phyloP scores from a whole-genome alignment of 2,888 invertebrate genomes.

The Resseliella maxima region DNA sequence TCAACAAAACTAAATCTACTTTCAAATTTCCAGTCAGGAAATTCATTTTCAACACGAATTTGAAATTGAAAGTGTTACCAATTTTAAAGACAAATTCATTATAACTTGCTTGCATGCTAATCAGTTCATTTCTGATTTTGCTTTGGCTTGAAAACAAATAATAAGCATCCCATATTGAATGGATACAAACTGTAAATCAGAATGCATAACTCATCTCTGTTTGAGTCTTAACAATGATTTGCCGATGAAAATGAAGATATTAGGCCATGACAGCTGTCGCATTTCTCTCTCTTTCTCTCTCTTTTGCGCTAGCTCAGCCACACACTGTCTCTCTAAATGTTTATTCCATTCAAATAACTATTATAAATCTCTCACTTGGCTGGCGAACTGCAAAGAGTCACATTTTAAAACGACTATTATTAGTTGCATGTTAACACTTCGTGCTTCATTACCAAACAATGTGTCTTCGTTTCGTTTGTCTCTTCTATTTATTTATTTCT shows the following conservation, averaged over 20 bases:
- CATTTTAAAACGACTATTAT: slow-evolving; percentile 47
- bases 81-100: not conserved
- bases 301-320: too few relatives aligned
- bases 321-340: too few relatives aligned
- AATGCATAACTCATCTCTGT: not conserved
- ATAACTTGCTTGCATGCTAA: not conserved
- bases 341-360: not conserved
- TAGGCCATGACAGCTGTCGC: not conserved
- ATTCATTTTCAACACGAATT: not conserved
- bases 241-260: slow-evolving; percentile 50
- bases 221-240: not conserved
- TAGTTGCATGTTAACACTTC: slow-evolving; percentile 45
- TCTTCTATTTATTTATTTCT: slow-evolving; percentile 5
- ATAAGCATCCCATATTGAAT: not conserved
- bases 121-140: not conserved
- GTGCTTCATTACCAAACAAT: slow-evolving; percentile 36
- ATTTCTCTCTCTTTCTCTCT: too few relatives aligned
- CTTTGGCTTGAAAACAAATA: not conserved
- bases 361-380: slow-evolving; percentile 19
- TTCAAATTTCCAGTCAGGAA: not conserved
- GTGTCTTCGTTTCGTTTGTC: slow-evolving; percentile 4
- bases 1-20: not conserved
- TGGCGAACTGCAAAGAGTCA: not conserved
- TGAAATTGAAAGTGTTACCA: not conserved
- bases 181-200: not conserved